Percentiles rank a stretch among this genome's conserved stretches.
phyloP scores from a whole-genome alignment of 2,797 vertebrate genomes.

The Gymnoscopelus braueri region DNA sequence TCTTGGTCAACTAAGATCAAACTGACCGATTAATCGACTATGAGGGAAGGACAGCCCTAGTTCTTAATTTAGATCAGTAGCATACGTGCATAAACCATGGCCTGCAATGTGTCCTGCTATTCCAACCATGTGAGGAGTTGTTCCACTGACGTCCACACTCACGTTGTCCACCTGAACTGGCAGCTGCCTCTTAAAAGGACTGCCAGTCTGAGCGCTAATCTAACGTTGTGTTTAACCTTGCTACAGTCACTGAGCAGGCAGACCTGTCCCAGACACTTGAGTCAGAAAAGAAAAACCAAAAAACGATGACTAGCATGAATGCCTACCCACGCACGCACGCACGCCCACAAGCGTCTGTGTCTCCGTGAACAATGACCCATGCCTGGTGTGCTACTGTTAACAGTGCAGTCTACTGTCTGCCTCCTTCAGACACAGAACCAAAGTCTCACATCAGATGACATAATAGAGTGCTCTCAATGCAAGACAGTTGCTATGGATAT shows the following conservation, averaged over 20 bases:
- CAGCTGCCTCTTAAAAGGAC: background rate
- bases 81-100: background rate
- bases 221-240: too few species aligned
- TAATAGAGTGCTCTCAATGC: background rate
- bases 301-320: too few species aligned
- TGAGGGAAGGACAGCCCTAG: background rate
- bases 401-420: background rate
- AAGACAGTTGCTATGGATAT: background rate
- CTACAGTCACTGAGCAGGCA: too few species aligned
- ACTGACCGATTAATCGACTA: background rate
- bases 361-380: background rate
- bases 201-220: background rate
- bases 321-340: background rate
- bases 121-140: constrained; percentile 2
- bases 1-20: background rate
- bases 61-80: constrained; percentile 23
- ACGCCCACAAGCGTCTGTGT: background rate
- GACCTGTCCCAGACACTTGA: too few species aligned
- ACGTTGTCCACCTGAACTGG: background rate
- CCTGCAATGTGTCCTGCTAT: constrained; percentile 8
- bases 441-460: background rate
- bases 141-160: constrained; percentile 7
- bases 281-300: too few species aligned
- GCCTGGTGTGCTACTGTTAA: background rate
- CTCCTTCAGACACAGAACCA: background rate